phyloP scores from a whole-genome alignment of 2,113 vertebrate species.

The Osmerus mordax region DNA sequence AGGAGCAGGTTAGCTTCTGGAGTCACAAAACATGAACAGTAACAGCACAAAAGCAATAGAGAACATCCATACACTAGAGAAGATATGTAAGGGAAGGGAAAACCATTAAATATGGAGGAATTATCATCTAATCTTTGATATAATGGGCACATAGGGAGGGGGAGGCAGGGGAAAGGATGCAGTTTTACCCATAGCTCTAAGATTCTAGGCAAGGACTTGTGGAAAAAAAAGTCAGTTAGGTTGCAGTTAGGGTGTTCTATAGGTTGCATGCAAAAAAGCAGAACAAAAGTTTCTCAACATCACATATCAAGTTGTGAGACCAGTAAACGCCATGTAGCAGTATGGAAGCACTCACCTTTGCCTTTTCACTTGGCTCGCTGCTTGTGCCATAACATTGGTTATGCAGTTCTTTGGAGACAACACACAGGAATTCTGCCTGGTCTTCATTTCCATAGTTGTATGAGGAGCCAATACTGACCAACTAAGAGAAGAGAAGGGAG shows the following conservation, averaged over 20 bases:
- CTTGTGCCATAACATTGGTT: conserved; percentile 77
- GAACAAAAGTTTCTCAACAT: background rate
- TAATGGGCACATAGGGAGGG: background rate
- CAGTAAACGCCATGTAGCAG: background rate
- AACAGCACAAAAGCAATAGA: background rate
- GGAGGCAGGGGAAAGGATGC: background rate
- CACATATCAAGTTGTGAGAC: too few relatives aligned
- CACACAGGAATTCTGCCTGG: conserved; percentile 88
- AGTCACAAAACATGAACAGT: too few relatives aligned
- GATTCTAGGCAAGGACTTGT: too few relatives aligned
- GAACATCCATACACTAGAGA: background rate
- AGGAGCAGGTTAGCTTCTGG: too few relatives aligned
- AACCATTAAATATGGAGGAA: conserved; percentile 17
- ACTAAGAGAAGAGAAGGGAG: conserved; percentile 53
- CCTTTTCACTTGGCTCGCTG: conserved; percentile 86
- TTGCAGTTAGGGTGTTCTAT: background rate
- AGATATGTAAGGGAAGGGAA: background rate
- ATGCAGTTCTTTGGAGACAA: conserved; percentile 88
- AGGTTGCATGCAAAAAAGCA: background rate
- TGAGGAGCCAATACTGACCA: conserved; percentile 89
- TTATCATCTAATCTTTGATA: background rate
- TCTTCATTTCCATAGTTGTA: conserved; percentile 90
- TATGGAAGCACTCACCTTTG: conserved; percentile 73
- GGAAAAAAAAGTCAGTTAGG: too few relatives aligned
- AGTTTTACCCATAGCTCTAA: too few relatives aligned